These are phyloP conservation scores for Sorex fumeus DNA, from an alignment of 2,113 vertebrate genomes.

Conservation along the genomic window DNA sequence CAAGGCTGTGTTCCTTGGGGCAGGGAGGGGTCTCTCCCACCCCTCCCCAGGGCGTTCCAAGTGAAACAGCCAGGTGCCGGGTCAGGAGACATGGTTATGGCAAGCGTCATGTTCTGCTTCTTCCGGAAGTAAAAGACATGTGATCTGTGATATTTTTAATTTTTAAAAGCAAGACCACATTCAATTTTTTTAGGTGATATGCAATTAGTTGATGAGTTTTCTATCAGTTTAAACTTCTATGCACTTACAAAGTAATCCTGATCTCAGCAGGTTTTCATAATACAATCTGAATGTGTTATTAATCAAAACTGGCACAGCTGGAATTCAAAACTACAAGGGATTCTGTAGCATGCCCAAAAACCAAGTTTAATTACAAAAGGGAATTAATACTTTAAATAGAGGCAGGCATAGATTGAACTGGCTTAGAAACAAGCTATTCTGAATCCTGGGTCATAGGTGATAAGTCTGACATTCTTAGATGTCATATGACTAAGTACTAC, in stretches of 20 bases:
- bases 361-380: slow-evolving; percentile 62
- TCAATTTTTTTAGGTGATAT: slow-evolving; percentile 46
- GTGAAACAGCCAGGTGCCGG: too few species aligned
- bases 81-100: too few species aligned
- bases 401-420: background rate
- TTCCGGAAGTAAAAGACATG: too few species aligned
- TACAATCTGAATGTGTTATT: slow-evolving; percentile 57
- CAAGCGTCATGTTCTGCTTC: too few species aligned
- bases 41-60: too few species aligned
- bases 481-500: too few species aligned
- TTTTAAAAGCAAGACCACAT: slow-evolving; percentile 33
- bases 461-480: slow-evolving; percentile 15
- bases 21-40: too few species aligned
- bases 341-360: background rate
- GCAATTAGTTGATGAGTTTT: slow-evolving; percentile 70
- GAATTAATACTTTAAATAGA: background rate
- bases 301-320: slow-evolving; percentile 69
- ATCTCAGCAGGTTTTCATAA: slow-evolving; percentile 68
- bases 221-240: slow-evolving; percentile 47
- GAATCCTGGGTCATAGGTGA: background rate
- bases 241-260: slow-evolving; percentile 60
- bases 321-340: background rate
- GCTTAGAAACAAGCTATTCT: background rate
- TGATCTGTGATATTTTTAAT: slow-evolving; percentile 28
- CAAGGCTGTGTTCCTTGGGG: too few species aligned